Evolutionary conservation across 2,113 vertebrate species (phyloP).

Genomic region (Amblyornis subalaris): DNA sequence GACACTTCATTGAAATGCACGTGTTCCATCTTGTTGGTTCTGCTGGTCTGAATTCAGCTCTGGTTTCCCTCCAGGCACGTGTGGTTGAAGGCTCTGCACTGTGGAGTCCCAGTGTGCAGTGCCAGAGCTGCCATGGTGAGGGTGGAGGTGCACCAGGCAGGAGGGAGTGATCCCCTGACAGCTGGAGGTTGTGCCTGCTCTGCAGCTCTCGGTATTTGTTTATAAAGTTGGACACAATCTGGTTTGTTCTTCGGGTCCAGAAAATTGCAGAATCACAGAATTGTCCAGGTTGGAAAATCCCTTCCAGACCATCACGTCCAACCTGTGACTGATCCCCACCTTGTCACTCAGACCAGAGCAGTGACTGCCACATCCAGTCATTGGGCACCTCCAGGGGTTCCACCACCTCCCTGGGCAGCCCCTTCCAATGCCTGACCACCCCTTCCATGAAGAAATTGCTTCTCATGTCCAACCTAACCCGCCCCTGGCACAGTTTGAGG

Average conservation of each 20-base stretch:
- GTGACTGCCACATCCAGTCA: fast-evolving
- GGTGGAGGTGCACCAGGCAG: neutral
- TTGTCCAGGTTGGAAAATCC: neutral
- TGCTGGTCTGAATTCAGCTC: neutral
- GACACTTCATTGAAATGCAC: neutral
- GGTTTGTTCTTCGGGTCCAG: neutral
- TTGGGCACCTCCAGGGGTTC: neutral
- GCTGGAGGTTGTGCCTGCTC: neutral
- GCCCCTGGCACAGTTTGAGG: neutral
- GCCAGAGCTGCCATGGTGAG: neutral
- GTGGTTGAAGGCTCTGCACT: neutral
- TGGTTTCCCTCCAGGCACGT: neutral
- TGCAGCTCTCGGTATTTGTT: neutral
- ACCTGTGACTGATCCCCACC: fast-evolving
- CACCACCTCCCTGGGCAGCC: neutral
- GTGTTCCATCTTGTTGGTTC: neutral
- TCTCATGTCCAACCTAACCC: fast-evolving
- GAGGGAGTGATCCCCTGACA: neutral
- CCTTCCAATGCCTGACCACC: neutral
- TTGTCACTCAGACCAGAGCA: neutral
- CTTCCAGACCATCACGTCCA: neutral
- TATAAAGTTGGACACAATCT: neutral
- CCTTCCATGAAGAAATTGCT: neutral
- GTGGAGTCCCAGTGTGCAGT: neutral
- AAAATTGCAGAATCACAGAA: neutral